phyloP scores from a whole-genome alignment of 2,888 invertebrate genomes.

The Apotomis turbidana region DNA sequence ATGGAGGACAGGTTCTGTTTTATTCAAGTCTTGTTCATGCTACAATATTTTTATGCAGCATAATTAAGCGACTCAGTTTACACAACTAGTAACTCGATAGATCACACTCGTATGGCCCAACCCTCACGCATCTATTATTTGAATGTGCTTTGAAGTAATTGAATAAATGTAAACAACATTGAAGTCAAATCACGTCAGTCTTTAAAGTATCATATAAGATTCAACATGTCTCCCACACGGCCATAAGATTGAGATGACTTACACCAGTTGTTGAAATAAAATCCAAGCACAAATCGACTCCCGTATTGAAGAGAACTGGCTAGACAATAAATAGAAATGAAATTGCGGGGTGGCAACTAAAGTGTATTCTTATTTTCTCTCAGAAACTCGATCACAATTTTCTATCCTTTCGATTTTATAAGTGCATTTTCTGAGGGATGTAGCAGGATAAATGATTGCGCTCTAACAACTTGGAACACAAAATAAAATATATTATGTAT shows the following conservation, averaged over 20 bases:
- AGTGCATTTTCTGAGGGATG: constrained; percentile 19
- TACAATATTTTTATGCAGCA: too few species aligned
- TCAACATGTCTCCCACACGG: background rate
- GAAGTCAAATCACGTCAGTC: too few species aligned
- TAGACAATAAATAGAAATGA: constrained; percentile 2
- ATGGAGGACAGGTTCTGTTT: too few species aligned
- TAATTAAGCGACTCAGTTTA: too few species aligned
- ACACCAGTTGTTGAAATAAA: background rate
- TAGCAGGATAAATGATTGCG: background rate
- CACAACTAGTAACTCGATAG: too few species aligned
- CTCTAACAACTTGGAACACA: background rate
- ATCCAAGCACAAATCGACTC: background rate
- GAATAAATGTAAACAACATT: too few species aligned
- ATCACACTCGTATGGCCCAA: too few species aligned
- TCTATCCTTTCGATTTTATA: constrained; percentile 7
- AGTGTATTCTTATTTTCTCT: constrained; percentile 12
- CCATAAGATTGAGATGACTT: background rate
- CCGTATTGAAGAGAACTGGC: background rate
- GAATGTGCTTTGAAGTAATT: too few species aligned
- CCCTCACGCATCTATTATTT: too few species aligned
- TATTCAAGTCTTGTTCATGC: too few species aligned
- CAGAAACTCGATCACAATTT: constrained; percentile 4
- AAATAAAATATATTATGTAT: background rate
- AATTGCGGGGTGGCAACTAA: constrained; percentile 6
- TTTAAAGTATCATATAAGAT: too few species aligned